These are phyloP conservation scores for Leptinotarsa undecemlineata DNA, from an alignment of 1,140 invertebrate genomes.

Conservation along the genomic window DNA sequence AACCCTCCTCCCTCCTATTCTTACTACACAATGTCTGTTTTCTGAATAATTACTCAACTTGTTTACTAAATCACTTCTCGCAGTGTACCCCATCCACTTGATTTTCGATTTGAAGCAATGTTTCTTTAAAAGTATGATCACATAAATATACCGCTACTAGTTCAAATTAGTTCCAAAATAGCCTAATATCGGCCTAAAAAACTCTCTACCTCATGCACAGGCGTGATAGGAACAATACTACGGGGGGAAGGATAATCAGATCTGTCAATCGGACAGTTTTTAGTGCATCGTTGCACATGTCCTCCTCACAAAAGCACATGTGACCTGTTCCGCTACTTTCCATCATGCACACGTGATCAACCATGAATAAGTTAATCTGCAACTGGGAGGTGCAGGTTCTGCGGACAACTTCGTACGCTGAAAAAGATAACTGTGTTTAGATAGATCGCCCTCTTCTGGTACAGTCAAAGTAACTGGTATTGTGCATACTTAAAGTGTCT, in stretches of 20 bases:
- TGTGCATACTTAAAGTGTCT: too few relatives aligned
- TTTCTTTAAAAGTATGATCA: neutral
- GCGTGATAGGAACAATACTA: constrained; percentile 45
- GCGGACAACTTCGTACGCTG: constrained; percentile 85
- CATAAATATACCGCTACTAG: neutral
- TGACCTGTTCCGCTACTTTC: constrained; percentile 94
- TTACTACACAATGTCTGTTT: too few relatives aligned
- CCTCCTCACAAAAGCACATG: constrained; percentile 98
- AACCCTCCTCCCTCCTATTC: too few relatives aligned
- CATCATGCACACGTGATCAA: constrained; percentile 97
- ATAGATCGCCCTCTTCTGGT: too few relatives aligned
- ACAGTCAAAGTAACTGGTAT: too few relatives aligned
- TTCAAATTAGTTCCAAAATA: neutral
- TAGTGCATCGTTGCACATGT: constrained; percentile 80
- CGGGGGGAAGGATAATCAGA: constrained; percentile 26
- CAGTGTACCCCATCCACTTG: neutral
- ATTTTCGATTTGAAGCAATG: constrained; percentile 15
- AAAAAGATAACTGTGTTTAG: neutral
- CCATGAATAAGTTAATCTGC: constrained; percentile 96
- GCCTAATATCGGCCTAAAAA: constrained; percentile 14
- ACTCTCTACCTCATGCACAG: constrained; percentile 49
- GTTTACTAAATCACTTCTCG: neutral
- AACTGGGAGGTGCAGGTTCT: constrained; percentile 90
- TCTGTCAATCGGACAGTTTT: constrained; percentile 26
- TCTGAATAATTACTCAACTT: too few relatives aligned